A percentile compares a stretch with the other conserved stretches of the same genome.
phyloP scores from a whole-genome alignment of 2,797 vertebrate species.

The Triplophysa bombifrons region DNA sequence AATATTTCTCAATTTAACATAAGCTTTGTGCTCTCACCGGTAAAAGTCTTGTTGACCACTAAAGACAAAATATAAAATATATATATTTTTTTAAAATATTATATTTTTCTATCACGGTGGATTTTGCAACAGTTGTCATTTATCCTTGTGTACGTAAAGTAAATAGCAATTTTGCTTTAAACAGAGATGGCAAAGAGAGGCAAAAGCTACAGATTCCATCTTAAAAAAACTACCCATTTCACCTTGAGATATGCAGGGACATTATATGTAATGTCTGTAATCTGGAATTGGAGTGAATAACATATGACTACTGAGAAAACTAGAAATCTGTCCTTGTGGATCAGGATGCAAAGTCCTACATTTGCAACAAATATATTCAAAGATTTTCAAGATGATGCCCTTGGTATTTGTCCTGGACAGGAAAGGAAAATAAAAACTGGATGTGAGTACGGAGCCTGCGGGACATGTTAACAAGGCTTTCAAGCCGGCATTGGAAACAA shows the following conservation, averaged over 20 bases:
- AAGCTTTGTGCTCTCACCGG: too few species aligned
- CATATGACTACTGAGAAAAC: constrained; percentile 17
- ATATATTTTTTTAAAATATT: too few species aligned
- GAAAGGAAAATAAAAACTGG: not conserved
- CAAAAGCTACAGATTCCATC: not conserved
- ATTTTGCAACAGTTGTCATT: too few species aligned
- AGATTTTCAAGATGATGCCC: constrained; percentile 44
- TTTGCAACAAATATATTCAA: not conserved
- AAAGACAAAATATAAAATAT: too few species aligned
- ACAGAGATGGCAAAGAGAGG: too few species aligned
- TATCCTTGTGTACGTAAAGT: too few species aligned
- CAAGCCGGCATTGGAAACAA: constrained; percentile 70
- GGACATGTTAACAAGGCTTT: constrained; percentile 45
- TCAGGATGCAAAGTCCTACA: too few species aligned
- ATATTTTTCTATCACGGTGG: too few species aligned
- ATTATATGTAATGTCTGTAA: not conserved
- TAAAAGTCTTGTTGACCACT: too few species aligned
- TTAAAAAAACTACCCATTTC: not conserved
- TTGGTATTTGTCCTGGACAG: constrained; percentile 35
- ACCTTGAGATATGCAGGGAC: constrained; percentile 7
- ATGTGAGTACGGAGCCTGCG: constrained; percentile 33
- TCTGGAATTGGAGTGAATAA: not conserved
- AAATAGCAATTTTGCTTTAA: too few species aligned
- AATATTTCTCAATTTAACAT: too few species aligned
- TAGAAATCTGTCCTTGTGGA: not conserved